Evolutionary conservation across 2,797 vertebrate species (phyloP).

Genomic region (Xenentodon cancila): DNA sequence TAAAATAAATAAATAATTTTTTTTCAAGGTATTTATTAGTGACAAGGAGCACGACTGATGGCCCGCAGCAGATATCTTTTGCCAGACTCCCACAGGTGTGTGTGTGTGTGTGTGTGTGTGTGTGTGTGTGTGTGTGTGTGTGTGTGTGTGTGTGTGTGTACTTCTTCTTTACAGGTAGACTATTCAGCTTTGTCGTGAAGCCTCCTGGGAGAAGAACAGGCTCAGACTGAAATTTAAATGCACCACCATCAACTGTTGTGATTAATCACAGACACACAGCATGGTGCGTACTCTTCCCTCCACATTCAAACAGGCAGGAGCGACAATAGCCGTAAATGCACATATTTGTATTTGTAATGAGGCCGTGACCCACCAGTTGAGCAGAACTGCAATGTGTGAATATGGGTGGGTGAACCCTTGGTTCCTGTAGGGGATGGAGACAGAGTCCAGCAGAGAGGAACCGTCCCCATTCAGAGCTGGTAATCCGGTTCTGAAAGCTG

Average conservation of each 20-base stretch:
- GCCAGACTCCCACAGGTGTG: not conserved
- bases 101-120: not conserved
- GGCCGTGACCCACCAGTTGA: constrained; percentile 68
- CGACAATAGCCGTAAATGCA: constrained; percentile 62
- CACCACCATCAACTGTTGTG: constrained; percentile 24
- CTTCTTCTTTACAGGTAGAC: constrained; percentile 4
- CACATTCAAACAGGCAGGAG: constrained; percentile 45
- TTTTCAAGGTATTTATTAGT: too few relatives aligned
- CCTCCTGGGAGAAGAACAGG: constrained; percentile 29
- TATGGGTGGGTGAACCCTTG: constrained; percentile 31
- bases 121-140: constrained; percentile 10
- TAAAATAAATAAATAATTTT: too few relatives aligned
- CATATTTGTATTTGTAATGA: constrained; percentile 72
- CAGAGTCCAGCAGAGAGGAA: constrained; percentile 69
- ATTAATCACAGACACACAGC: constrained; percentile 21
- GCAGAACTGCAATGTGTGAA: constrained; percentile 10
- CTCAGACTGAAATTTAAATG: constrained; percentile 53
- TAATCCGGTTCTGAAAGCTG: constrained; percentile 80
- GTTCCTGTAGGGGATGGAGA: constrained; percentile 62
- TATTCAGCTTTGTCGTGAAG: constrained; percentile 38
- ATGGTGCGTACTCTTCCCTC: constrained; percentile 13
- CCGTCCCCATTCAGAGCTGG: constrained; percentile 70
- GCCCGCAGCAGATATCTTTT: not conserved
- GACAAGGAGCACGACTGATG: not conserved
- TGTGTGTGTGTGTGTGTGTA: constrained; percentile 1